phyloP scores from a whole-genome alignment of 2,888 invertebrate genomes.

The Tiphia femorata region DNA sequence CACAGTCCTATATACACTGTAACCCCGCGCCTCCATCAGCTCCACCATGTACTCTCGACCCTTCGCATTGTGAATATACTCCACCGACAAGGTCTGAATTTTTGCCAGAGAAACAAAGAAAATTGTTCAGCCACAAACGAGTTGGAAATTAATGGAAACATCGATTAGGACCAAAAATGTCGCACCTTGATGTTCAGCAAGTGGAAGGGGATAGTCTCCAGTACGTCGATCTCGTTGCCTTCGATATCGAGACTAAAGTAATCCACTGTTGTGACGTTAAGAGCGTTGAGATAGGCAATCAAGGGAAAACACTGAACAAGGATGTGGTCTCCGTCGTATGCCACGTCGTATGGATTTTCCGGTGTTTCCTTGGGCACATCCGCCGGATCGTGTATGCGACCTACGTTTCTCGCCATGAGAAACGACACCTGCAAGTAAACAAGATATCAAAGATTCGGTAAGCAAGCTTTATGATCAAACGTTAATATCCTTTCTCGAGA shows the following conservation, averaged over 20 bases:
- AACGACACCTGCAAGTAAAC: constrained; percentile 67
- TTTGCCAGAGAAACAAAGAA: constrained; percentile 35
- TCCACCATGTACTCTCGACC: constrained; percentile 62
- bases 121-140: neutral
- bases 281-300: constrained; percentile 69
- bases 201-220: constrained; percentile 71
- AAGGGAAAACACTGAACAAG: constrained; percentile 72
- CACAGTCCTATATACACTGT: constrained; percentile 65
- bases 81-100: constrained; percentile 68
- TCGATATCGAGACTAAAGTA: constrained; percentile 73
- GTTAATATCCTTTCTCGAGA: too few species aligned
- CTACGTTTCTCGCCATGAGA: constrained; percentile 67
- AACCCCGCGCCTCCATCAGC: constrained; percentile 67
- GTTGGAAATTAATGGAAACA: neutral
- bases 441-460: too few species aligned
- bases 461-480: too few species aligned
- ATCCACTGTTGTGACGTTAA: constrained; percentile 70
- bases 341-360: constrained; percentile 47
- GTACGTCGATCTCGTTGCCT: constrained; percentile 70
- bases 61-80: constrained; percentile 68
- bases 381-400: constrained; percentile 59
- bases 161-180: too few species aligned
- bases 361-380: constrained; percentile 16
- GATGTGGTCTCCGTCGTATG: constrained; percentile 52
- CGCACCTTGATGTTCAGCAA: constrained; percentile 68